Base-by-base conservation (phyloP, 2,888 invertebrate species). In the Mycalesis mineus region DNA sequence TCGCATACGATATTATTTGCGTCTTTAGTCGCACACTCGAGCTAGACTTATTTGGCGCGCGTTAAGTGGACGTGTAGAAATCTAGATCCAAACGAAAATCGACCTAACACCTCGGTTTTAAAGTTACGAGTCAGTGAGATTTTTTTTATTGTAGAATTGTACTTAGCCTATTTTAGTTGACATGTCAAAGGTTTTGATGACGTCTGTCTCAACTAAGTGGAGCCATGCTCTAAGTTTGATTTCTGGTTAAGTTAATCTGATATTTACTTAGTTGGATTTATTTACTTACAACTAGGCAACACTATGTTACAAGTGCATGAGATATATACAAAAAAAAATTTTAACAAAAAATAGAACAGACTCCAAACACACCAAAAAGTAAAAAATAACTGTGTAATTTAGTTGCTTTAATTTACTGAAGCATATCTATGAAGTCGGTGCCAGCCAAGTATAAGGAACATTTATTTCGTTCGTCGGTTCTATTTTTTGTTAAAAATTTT, bases 1-100 rank as follows among this genome's bases (percentile, higher is more conserved):
- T 57, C 49, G 57, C 45, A 40, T 55, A 31, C 2, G 36, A 36
- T 36, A 36, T 39, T 39, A 40, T 44, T n/a, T 36, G 7, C 31
- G 45, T 40, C 37, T 50, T 51, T 36, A 45, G 14, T 15, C 55
- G 42, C 51, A 57, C 52, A 60, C 55, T 22, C 5, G 22, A 22
- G 22, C 22, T 57, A 15, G 62, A 60, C 57, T 55, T 60, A 60
- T 62, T 62, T 62, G 60, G 62, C 60, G 57, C 62, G 62, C 54
- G 60, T 49, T 37, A 48, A 61, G 60, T 57, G 57, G 44, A 45
- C n/a, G 40, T 48, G 45, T 40, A 28, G 22, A 14, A 51, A 47
- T 29, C 9, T 39, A 49, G 47, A 13, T 31, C 28, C 40, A 22
- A 13, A 15, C 36, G 31, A 60, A 57, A 57, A 36, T 60, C 48